Evolutionary conservation across 2,888 invertebrate genomes (phyloP), one percentile per base, ranked within the genome.

Genomic region (Patella depressa): DNA sequence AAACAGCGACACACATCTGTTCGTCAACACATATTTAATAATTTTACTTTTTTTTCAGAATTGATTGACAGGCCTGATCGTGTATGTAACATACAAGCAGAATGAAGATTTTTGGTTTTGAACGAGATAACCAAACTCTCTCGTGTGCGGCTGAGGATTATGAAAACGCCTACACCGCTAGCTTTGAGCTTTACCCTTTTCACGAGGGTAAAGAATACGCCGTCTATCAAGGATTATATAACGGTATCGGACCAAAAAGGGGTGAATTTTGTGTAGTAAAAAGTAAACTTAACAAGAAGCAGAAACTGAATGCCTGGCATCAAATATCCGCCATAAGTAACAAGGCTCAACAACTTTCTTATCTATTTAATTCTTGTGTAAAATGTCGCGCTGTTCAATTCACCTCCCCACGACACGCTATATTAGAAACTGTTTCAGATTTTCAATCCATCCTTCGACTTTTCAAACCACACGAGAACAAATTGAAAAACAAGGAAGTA

Each of bases 171-270:
- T 82, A 83, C 77, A 73, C 74, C 5, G 78, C 81, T 55, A 82
- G 81, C 45, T 83, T 83, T 73, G 83, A 83, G 71, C 72, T 82
- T 5, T 83, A 72, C 75, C 83, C 83, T 29, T 83, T 83, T 74
- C 75, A 82, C 73, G 83, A 83, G 71, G 83, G 83, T 19, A 65
- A 74, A 12, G 77, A 79, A 19, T 78, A 72, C n/a, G 79, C 82
- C 5, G 74, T 79, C 29, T 83, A 79, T 76, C 81, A 82, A 69
- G 83, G 82, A 55, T 24, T 55, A 9, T 34, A n/a, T 54, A 81
- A 81, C 73, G 81, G 83, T 1, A 75, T 71, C 11, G 83, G 80
- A 14, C 81, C 78, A 12, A 72, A 77, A 17, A 74, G 80, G 2
- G 81, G 80, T 15, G 34, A 71, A 34, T 80, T 83, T 57, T 81